Evolutionary conservation across 2,888 invertebrate species (phyloP), one percentile per base, ranked within the genome.

Genomic region (Idaea straminata): DNA sequence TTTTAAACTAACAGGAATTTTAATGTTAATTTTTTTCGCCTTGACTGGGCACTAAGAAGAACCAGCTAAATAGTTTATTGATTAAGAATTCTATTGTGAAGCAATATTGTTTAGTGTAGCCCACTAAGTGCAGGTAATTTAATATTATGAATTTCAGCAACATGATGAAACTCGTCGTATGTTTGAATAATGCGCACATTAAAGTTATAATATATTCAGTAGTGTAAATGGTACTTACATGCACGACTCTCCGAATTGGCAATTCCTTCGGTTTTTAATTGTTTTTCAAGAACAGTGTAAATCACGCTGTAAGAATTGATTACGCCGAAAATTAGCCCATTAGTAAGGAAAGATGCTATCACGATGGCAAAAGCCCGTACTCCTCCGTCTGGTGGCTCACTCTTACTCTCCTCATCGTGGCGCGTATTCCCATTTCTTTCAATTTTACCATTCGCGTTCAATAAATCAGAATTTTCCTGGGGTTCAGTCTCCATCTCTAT

Each of bases 281-380:
- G 94, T 62, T 94, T 93, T 76, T 94, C 93, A 61, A 98, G 93
- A 71, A 95, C 94, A 6, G 94, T 93, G 83, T 96, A 97, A 72
- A 98, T 94, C 36, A 97, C 95, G 74, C 98, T 96, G 83, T 96
- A 98, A 0, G 96, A 96, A 91, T 98, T 98, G 80, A 98, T 97
- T 61, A 97, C 95, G 61, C 98, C 97, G 86, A 98, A 98, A 63
- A 98, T 93, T 63, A 98, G 95, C 5, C 98, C 98, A 87, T 98
- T 98, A 79, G 96, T 96, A 67, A 97, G 92, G 86, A 98, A 97
- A 67, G 98, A 97, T 60, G 96, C 97, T 59, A 97, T 77, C 94
- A 98, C 94, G 15, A 98, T 96, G 68, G 96, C 87, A 95, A 96
- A 97, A 0, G 97, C 98, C 77, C 96, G 94, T 15, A 94, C 74